These are phyloP conservation scores for Myzus persicae DNA, from an alignment of 1,140 invertebrate genomes.

Conservation along the genomic window DNA sequence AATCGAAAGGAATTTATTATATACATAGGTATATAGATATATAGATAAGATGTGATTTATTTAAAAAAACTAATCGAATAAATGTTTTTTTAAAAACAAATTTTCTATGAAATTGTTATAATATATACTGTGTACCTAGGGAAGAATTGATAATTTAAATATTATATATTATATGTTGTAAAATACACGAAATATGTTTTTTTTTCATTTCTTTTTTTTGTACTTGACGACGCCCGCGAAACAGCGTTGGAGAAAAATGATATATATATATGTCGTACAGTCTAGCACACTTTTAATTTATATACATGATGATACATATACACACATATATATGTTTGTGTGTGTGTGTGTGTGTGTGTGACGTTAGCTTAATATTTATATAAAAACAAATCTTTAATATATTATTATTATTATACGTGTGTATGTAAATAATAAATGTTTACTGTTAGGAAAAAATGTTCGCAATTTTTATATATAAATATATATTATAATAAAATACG, in stretches of 20 bases:
- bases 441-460: slow-evolving; percentile 1
- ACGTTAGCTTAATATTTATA: slow-evolving; percentile 37
- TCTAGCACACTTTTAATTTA: background rate
- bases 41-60: slow-evolving; percentile 3
- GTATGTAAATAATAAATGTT: background rate
- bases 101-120: background rate
- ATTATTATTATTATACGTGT: background rate
- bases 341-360: background rate
- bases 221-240: background rate
- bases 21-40: background rate
- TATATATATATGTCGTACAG: background rate
- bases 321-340: background rate
- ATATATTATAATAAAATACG: background rate
- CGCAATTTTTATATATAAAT: background rate
- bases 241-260: background rate
- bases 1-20: slow-evolving; percentile 32
- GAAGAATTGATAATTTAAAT: slow-evolving; percentile 2
- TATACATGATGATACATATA: background rate
- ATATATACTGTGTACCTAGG: slow-evolving; percentile 3
- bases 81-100: background rate
- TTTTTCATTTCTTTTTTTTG: background rate
- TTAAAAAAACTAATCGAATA: background rate
- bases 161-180: background rate
- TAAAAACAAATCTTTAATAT: background rate
- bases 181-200: background rate